Evolutionary conservation across 2,113 vertebrate species (phyloP), one percentile per base, ranked within the genome.

Genomic region (Caranx melampygus): DNA sequence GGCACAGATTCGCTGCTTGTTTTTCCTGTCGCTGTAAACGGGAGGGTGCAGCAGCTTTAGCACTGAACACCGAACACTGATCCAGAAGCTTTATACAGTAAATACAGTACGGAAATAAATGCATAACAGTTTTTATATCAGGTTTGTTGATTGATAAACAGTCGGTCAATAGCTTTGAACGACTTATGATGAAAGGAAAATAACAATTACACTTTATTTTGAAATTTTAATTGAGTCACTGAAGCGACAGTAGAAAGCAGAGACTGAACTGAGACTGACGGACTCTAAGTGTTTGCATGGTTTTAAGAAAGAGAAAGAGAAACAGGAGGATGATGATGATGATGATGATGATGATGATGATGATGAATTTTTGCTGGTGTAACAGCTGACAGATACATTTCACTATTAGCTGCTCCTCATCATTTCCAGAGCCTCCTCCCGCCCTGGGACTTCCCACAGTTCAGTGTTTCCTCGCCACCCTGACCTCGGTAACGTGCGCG

Each of bases 371-470:
- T 74, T 6, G 12, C 4, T 10, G 6, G 20, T 52, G 78, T 31
- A 49, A 74, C 7, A 47, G 60, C 68, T 59, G 79, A 83, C 58
- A 40, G 71, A 67, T 42, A 21, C 9, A 58, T 55, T 52, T 15
- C 16, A 54, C 60, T 45, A 20, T 58, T 62, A 74, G 18, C 67
- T 16, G 15, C 58, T 73, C 70, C 65, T 57, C 6, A 12, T 81
- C 81, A 58, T 47, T 57, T 68, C 71, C 59, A 76, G 40, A 54
- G 58, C 35, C 55, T 87, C 35, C 55, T 87, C 82, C 78, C 26
- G 21, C 40, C 33, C 26, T 52, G 89, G 86, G 89, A 86, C 91
- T 94, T 92, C 90, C 93, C 92, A 91, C 64, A 85, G 51, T 58
- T 77, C 62, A 20, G 14, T 75, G 51, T 72, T 74, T 89, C 78